Conservation (phyloP, 2,797 vertebrate genomes). For the Parauchenoglanis punctatus region DNA sequence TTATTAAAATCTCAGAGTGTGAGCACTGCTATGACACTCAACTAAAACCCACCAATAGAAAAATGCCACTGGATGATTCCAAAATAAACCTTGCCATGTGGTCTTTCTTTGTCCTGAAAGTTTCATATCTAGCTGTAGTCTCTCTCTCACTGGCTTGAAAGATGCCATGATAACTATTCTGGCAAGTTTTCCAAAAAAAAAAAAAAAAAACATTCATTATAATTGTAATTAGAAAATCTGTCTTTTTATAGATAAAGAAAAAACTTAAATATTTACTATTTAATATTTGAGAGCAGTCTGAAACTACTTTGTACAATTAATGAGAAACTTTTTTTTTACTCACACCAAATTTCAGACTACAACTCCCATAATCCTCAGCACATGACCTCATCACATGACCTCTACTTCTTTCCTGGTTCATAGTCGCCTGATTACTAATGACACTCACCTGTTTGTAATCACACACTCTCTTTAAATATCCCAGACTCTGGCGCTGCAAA, state of each 20-base stretch:
- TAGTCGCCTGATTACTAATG: neutral
- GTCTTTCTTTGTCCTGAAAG: neutral
- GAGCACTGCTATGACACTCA: neutral
- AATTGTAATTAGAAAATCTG: too few species aligned
- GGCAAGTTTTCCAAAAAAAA: neutral
- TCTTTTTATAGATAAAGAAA: neutral
- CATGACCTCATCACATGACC: neutral
- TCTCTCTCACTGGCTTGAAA: neutral
- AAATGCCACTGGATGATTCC: neutral
- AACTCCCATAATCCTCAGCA: constrained; percentile 13
- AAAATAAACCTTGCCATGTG: neutral
- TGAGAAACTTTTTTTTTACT: neutral
- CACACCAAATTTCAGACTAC: neutral
- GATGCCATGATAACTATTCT: neutral
- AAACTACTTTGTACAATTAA: neutral
- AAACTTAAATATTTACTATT: neutral
- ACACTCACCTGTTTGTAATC: neutral
- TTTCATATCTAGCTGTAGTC: neutral
- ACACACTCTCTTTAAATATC: neutral
- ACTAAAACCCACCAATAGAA: neutral
- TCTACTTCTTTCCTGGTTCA: neutral
- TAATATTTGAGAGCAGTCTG: neutral
- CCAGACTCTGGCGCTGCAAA: neutral
- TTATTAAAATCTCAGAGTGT: neutral
- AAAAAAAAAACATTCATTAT: neutral